A percentile compares a stretch with the other conserved stretches of the same genome.
Evolutionary conservation across 2,113 vertebrate species (phyloP).

Genomic region (Macrotus californicus): DNA sequence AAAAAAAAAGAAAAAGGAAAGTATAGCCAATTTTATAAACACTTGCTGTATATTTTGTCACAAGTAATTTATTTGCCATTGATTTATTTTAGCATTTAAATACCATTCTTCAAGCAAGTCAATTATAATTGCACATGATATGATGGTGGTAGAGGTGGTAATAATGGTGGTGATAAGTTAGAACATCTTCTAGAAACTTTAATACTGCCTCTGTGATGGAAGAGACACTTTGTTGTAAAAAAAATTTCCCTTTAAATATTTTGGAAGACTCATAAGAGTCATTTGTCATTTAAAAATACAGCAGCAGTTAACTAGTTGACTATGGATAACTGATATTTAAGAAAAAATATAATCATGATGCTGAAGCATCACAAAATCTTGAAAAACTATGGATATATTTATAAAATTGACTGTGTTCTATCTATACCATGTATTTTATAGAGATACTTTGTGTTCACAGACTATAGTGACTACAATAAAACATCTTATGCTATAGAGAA

Average conservation of each 20-base stretch:
- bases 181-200: background rate
- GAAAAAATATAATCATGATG: conserved; percentile 52
- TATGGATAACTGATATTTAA: conserved; percentile 49
- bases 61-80: conserved; percentile 62
- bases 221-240: background rate
- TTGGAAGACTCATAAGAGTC: conserved; percentile 21
- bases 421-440: background rate
- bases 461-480: background rate
- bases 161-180: background rate
- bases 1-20: too few relatives aligned
- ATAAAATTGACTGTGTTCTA: background rate
- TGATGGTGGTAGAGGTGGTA: background rate
- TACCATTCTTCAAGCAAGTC: conserved; percentile 63
- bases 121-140: conserved; percentile 9
- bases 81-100: conserved; percentile 55
- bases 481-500: background rate
- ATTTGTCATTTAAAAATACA: conserved; percentile 49
- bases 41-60: conserved; percentile 56
- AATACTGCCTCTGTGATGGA: background rate
- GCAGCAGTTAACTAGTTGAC: conserved; percentile 3
- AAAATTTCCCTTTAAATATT: conserved; percentile 39
- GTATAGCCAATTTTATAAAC: conserved; percentile 51
- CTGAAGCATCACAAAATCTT: conserved; percentile 53
- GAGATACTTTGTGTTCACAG: background rate
- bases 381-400: conserved; percentile 48